Evolutionary conservation across 2,113 vertebrate species (phyloP).

Genomic region (Eublepharis macularius): DNA sequence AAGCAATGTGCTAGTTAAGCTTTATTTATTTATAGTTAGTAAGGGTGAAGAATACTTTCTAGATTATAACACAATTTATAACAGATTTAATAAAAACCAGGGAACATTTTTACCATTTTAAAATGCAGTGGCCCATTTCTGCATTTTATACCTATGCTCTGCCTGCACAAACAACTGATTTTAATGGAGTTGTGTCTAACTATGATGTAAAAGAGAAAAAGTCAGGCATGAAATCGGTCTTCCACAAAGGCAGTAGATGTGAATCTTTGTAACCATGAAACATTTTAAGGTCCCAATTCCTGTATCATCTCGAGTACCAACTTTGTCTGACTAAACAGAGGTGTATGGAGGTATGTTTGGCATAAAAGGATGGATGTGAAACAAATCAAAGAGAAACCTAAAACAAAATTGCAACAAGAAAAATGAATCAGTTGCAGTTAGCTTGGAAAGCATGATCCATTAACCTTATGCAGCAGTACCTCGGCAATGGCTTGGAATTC

Average conservation of each 20-base stretch:
- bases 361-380: not conserved
- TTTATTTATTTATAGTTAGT: conserved; percentile 41
- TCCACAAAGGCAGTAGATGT: not conserved
- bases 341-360: not conserved
- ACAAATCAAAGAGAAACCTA: not conserved
- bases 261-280: not conserved
- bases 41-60: conserved; percentile 9
- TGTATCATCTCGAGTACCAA: not conserved
- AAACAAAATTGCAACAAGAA: not conserved
- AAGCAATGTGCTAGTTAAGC: not conserved
- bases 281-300: not conserved
- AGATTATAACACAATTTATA: conserved; percentile 2
- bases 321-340: not conserved
- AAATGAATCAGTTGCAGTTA: not conserved
- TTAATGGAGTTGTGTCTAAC: not conserved
- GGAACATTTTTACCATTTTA: conserved; percentile 27
- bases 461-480: not conserved
- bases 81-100: conserved; percentile 28
- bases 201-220: not conserved
- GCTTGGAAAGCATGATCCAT: not conserved
- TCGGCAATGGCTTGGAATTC: not conserved
- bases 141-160: not conserved
- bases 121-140: not conserved
- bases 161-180: not conserved
- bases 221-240: not conserved